Percentiles rank a stretch among this genome's conserved stretches.
Conservation (phyloP, 2,888 invertebrate genomes). For the Cheilosia scutellata region DNA sequence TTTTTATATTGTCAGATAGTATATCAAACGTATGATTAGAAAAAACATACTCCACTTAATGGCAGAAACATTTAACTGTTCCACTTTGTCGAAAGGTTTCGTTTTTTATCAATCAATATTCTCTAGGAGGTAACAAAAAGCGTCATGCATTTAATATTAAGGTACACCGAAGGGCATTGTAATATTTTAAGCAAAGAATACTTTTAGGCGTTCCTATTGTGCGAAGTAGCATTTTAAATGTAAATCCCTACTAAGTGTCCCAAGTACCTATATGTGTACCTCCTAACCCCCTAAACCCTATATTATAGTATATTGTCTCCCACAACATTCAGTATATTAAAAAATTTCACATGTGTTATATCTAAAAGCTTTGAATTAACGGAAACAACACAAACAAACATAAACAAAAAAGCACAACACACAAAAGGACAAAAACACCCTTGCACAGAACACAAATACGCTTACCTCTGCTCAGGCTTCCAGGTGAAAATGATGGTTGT, state of each 20-base stretch:
- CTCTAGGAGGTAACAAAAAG: not conserved
- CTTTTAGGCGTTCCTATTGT: constrained; percentile 66
- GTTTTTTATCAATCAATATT: not conserved
- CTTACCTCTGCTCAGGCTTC: constrained; percentile 92
- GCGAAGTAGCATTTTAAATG: not conserved
- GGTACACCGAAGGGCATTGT: not conserved
- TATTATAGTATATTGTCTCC: not conserved
- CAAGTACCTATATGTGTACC: constrained; percentile 16
- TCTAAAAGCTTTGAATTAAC: constrained; percentile 38
- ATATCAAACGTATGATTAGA: too few relatives aligned
- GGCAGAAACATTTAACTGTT: too few relatives aligned
- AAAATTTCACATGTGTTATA: constrained; percentile 14
- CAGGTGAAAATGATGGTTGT: constrained; percentile 89
- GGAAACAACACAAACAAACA: constrained; percentile 37
- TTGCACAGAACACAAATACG: constrained; percentile 44
- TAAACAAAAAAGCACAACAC: constrained; percentile 48
- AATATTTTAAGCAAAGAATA: constrained; percentile 54
- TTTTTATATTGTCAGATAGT: too few relatives aligned
- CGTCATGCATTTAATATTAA: constrained; percentile 3
- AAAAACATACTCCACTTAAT: too few relatives aligned
- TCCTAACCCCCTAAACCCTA: constrained; percentile 16
- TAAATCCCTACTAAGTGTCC: constrained; percentile 3
- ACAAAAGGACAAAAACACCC: constrained; percentile 65
- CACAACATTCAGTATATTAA: constrained; percentile 22
- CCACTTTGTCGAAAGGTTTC: too few relatives aligned